These are phyloP conservation scores for Actinostola sp. DNA, from an alignment of 92 coral and sea anemone species.

Conservation along the genomic window DNA sequence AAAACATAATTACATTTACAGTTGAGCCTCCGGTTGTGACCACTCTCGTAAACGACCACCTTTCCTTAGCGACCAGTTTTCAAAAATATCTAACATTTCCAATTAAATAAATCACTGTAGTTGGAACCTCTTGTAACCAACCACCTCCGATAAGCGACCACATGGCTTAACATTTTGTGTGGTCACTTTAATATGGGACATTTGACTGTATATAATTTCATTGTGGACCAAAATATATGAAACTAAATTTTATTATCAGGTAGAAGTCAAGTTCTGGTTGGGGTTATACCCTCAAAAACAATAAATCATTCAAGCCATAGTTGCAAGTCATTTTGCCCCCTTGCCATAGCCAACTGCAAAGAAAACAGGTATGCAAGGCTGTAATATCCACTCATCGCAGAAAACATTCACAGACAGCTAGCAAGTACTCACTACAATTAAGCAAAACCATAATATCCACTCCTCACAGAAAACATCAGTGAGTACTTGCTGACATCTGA, in stretches of 20 bases:
- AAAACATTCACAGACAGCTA: background rate
- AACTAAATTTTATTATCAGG: conserved; percentile 1
- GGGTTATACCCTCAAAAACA: conserved; percentile 2
- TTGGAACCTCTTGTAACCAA: no score
- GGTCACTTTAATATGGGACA: background rate
- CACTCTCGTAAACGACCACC: no score
- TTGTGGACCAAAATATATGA: background rate
- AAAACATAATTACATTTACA: no score
- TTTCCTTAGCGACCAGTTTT: no score
- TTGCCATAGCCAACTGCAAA: conserved; percentile 33
- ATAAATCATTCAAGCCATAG: conserved; percentile 18
- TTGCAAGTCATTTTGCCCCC: conserved; percentile 32
- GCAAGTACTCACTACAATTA: no score
- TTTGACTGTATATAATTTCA: background rate
- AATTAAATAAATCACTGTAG: no score
- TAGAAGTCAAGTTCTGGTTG: conserved; percentile 25
- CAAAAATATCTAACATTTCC: no score
- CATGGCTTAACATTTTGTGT: background rate
- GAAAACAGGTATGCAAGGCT: conserved; percentile 26
- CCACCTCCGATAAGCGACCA: background rate
- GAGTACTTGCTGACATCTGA: no score
- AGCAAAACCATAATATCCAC: no score
- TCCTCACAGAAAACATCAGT: no score
- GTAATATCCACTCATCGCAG: background rate
- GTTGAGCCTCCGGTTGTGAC: no score